A percentile compares a stretch with the other conserved stretches of the same genome.
phyloP scores from a whole-genome alignment of 2,113 vertebrate species.

The Sander lucioperca region DNA sequence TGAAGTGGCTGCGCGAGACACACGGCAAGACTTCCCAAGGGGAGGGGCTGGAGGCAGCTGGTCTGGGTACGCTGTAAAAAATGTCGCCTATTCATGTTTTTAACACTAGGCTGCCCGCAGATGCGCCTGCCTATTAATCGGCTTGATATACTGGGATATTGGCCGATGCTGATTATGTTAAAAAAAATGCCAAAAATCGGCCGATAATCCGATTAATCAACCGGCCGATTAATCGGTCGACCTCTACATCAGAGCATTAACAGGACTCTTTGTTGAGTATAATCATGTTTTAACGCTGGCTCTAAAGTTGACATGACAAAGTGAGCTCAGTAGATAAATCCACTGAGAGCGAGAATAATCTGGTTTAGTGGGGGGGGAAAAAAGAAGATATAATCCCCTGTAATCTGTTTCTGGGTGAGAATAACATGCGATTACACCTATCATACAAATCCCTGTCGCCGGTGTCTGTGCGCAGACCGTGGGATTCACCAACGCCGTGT shows the following conservation, averaged over 20 bases:
- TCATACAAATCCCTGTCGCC: conserved; percentile 11
- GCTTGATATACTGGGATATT: too few relatives aligned
- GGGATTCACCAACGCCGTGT: not conserved
- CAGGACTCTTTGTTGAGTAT: not conserved
- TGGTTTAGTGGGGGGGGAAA: not conserved
- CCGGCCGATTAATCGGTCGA: too few relatives aligned
- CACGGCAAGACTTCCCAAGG: too few relatives aligned
- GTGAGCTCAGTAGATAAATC: not conserved
- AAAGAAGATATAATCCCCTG: not conserved
- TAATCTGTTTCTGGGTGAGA: conserved; percentile 32
- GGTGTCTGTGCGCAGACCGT: not conserved
- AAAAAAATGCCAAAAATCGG: too few relatives aligned
- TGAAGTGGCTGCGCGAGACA: too few relatives aligned
- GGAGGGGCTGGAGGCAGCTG: too few relatives aligned
- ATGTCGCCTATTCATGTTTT: too few relatives aligned
- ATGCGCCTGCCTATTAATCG: too few relatives aligned
- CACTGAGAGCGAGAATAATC: conserved; percentile 1
- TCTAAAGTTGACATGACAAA: not conserved
- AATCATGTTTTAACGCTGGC: not conserved
- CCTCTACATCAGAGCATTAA: not conserved
- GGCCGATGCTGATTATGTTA: too few relatives aligned
- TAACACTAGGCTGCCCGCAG: too few relatives aligned
- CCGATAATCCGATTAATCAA: too few relatives aligned
- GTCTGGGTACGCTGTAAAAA: too few relatives aligned
- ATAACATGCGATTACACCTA: conserved; percentile 17